phyloP scores from a whole-genome alignment of 2,113 vertebrate species.

The Silurus meridionalis region DNA sequence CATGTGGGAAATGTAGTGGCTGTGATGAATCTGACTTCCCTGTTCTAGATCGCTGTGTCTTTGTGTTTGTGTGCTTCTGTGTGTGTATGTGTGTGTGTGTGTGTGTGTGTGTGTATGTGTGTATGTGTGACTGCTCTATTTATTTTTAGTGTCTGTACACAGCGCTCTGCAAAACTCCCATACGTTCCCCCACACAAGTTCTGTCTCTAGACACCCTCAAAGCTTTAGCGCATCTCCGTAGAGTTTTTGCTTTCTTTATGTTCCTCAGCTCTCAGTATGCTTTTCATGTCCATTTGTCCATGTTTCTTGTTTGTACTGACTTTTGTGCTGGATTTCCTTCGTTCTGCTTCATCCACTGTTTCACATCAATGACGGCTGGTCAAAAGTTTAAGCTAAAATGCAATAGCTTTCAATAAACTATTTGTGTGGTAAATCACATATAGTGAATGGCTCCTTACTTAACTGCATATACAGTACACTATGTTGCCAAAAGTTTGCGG shows the following conservation, averaged over 20 bases:
- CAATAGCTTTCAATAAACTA: background rate
- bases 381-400: background rate
- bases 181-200: slow-evolving; percentile 22
- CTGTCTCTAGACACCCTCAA: slow-evolving; percentile 18
- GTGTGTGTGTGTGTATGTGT: background rate
- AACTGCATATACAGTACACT: no score
- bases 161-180: slow-evolving; percentile 41
- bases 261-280: background rate
- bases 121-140: slow-evolving; percentile 28
- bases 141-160: slow-evolving; percentile 51
- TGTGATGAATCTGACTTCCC: slow-evolving; percentile 53
- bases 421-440: background rate
- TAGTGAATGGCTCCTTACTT: no score
- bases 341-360: background rate
- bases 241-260: background rate
- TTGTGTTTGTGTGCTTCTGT: background rate
- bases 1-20: slow-evolving; percentile 47
- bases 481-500: no score
- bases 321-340: background rate
- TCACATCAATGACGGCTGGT: background rate
- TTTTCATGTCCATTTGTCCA: background rate
- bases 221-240: slow-evolving; percentile 13
- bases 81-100: background rate
- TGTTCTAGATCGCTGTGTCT: slow-evolving; percentile 42
- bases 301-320: background rate